Evolutionary conservation across 2,888 invertebrate species (phyloP).

Genomic region (Kryphioiulus occultus): DNA sequence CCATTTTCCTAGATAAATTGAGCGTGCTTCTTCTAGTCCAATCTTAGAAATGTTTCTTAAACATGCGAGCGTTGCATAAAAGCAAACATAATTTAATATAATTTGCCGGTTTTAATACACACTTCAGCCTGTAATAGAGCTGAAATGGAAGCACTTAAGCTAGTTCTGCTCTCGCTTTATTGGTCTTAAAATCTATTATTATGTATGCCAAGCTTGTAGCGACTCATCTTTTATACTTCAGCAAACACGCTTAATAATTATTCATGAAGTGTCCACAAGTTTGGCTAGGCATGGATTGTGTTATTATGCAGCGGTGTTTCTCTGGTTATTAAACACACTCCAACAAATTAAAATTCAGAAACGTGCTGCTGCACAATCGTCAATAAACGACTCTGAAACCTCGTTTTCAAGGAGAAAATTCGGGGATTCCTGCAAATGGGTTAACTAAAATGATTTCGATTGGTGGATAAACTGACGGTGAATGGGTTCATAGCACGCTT

Average conservation of each 20-base stretch:
- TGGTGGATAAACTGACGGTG: background rate
- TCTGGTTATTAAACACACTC: background rate
- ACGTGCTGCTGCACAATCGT: background rate
- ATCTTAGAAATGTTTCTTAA: conserved; percentile 30
- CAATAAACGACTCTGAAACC: background rate
- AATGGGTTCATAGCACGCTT: background rate
- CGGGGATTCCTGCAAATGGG: background rate
- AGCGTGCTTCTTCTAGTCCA: background rate
- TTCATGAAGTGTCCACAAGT: conserved; percentile 35
- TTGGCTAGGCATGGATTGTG: conserved; percentile 19
- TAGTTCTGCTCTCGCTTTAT: conserved; percentile 19
- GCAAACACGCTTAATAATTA: conserved; percentile 29
- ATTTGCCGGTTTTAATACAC: conserved; percentile 23
- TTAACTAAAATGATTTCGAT: background rate
- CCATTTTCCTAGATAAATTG: background rate
- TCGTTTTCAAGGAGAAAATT: background rate
- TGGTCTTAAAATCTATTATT: conserved; percentile 35
- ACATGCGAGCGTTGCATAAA: conserved; percentile 20
- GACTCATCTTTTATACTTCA: conserved; percentile 35
- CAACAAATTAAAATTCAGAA: background rate
- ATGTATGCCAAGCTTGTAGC: conserved; percentile 24
- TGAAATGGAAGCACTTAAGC: conserved; percentile 25
- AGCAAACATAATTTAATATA: conserved; percentile 35
- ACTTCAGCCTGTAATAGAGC: conserved; percentile 26
- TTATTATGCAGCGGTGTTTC: background rate